phyloP scores from a whole-genome alignment of 2,888 invertebrate species.

The Conops quadrifasciatus region DNA sequence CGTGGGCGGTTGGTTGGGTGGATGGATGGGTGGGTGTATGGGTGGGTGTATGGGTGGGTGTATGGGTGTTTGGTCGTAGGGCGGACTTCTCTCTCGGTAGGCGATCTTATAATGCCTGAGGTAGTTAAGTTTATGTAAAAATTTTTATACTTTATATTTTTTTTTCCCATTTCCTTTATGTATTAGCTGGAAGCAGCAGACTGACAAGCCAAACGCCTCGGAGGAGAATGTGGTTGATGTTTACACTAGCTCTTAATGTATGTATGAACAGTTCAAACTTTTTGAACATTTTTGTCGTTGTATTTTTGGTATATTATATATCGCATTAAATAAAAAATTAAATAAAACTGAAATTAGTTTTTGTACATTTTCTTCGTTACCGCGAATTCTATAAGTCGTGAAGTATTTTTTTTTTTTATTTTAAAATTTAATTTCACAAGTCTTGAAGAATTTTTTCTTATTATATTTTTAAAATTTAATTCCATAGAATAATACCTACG shows the following conservation, averaged over 20 bases:
- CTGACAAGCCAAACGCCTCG: conserved; percentile 13
- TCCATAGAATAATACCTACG: neutral
- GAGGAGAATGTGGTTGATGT: no score
- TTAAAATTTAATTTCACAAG: no score
- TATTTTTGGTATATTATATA: conserved; percentile 20
- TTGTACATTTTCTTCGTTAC: no score
- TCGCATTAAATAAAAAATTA: no score
- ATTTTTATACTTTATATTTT: conserved; percentile 52
- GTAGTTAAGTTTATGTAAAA: conserved; percentile 54
- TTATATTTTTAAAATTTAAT: no score
- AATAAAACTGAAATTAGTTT: no score
- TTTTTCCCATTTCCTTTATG: conserved; percentile 22
- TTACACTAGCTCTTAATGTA: no score
- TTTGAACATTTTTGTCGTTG: neutral
- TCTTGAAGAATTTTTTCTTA: no score
- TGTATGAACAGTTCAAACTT: no score
- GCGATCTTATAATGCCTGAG: conserved; percentile 52
- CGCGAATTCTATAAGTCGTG: no score
- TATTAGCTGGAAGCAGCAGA: conserved; percentile 18
- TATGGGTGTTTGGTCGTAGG: conserved; percentile 36
- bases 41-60: conserved; percentile 29
- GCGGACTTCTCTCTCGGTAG: conserved; percentile 24
- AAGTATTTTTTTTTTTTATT: no score
- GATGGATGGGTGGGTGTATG: conserved; percentile 25
- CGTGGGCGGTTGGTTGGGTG: conserved; percentile 29